phyloP scores from a whole-genome alignment of 2,888 invertebrate species.

The Eledona agricola region DNA sequence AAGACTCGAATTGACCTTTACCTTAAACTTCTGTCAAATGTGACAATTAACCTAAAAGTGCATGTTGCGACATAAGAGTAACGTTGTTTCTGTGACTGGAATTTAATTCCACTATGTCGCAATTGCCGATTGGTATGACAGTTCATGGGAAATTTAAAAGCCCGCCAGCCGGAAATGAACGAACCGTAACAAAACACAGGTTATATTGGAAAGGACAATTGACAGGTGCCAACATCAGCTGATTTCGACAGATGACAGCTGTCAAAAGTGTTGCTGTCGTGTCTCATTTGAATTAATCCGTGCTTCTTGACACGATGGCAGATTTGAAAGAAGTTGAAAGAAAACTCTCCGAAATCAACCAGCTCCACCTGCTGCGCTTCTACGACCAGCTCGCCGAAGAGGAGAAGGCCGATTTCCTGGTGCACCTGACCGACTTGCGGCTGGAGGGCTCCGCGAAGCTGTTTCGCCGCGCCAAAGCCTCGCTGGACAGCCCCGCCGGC shows the following conservation, averaged over 20 bases:
- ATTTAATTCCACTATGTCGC: too few species aligned
- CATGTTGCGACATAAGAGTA: too few species aligned
- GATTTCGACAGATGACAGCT: slow-evolving; percentile 28
- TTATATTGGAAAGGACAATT: too few species aligned
- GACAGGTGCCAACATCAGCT: slow-evolving; percentile 21
- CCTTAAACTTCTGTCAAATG: too few species aligned
- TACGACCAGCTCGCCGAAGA: slow-evolving; percentile 36
- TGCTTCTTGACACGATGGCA: slow-evolving; percentile 33
- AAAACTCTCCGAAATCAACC: slow-evolving; percentile 33
- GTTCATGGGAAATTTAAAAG: too few species aligned
- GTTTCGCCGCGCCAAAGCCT: slow-evolving; percentile 7
- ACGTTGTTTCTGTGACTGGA: too few species aligned
- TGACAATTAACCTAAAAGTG: too few species aligned
- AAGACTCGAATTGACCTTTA: too few species aligned
- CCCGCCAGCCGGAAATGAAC: too few species aligned
- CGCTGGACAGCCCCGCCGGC: background rate
- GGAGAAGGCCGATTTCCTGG: slow-evolving; percentile 33
- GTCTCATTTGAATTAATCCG: slow-evolving; percentile 27
- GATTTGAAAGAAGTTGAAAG: slow-evolving; percentile 31
- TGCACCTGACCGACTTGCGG: slow-evolving; percentile 29
- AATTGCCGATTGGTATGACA: too few species aligned
- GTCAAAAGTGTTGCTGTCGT: slow-evolving; percentile 18
- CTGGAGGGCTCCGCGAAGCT: slow-evolving; percentile 16
- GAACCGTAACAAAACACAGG: too few species aligned
- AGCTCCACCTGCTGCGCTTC: slow-evolving; percentile 36